Evolutionary conservation across 2,888 invertebrate species (phyloP).

Genomic region (Drosophila basisetae): DNA sequence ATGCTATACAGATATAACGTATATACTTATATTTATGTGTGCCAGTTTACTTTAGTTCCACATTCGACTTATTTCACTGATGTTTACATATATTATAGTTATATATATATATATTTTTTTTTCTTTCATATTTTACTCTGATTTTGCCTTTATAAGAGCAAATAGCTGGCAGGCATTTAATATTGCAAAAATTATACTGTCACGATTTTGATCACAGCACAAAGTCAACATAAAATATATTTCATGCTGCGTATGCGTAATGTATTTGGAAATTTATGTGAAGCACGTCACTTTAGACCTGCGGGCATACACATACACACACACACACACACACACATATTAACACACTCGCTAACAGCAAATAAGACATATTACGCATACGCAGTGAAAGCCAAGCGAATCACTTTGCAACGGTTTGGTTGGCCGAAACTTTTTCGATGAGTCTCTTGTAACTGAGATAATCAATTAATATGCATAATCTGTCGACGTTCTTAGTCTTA

Average conservation of each 20-base stretch:
- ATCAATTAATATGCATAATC: conserved; percentile 77
- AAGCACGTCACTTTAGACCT: conserved; percentile 17
- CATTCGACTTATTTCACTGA: background rate
- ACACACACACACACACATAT: background rate
- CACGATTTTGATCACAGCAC: conserved; percentile 37
- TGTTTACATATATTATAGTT: background rate
- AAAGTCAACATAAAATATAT: conserved; percentile 24
- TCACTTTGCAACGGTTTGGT: conserved; percentile 28
- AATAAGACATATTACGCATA: conserved; percentile 52
- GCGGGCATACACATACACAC: conserved; percentile 3
- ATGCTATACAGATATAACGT: background rate
- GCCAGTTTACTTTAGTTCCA: conserved; percentile 13
- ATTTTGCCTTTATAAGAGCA: background rate
- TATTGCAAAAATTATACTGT: conserved; percentile 51
- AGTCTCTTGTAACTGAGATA: conserved; percentile 26
- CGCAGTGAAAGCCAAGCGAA: conserved; percentile 32
- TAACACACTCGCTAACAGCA: conserved; percentile 2
- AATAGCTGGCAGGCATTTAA: conserved; percentile 50
- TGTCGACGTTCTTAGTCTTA: conserved; percentile 54
- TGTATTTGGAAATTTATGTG: conserved; percentile 35
- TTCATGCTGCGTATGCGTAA: conserved; percentile 49
- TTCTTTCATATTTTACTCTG: conserved; percentile 1
- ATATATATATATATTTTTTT: background rate
- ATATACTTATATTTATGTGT: background rate
- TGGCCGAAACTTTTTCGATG: conserved; percentile 15